Conservation (phyloP, 2,888 invertebrate genomes). For the Fragum sueziense region DNA sequence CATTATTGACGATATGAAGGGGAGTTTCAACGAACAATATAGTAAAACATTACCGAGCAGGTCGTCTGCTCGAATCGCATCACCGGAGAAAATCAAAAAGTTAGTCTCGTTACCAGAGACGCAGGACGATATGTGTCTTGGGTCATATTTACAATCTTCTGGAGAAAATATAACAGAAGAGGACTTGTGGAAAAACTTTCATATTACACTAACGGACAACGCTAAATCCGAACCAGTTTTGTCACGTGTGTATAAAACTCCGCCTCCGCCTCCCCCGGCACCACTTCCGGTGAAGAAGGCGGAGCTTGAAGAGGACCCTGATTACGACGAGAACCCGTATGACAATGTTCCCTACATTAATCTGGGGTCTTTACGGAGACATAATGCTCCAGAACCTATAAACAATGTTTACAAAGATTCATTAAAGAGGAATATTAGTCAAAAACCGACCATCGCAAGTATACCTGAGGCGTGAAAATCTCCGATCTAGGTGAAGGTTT, state of each 20-base stretch:
- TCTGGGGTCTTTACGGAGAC: conserved; percentile 53
- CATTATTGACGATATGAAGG: conserved; percentile 57
- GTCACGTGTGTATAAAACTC: neutral
- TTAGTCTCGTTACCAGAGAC: conserved; percentile 24
- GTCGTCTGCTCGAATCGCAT: conserved; percentile 17
- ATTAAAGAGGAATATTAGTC: conserved; percentile 42
- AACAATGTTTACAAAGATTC: conserved; percentile 45
- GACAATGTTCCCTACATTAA: conserved; percentile 61
- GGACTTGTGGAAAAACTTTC: conserved; percentile 65
- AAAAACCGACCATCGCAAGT: conserved; percentile 48
- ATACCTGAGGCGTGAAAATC: conserved; percentile 44
- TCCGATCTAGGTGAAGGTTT: neutral
- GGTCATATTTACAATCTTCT: conserved; percentile 44
- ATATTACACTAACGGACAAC: conserved; percentile 55
- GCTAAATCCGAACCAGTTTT: neutral
- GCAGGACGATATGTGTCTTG: conserved; percentile 55
- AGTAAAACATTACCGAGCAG: conserved; percentile 58
- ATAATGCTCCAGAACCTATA: conserved; percentile 43
- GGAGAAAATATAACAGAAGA: conserved; percentile 66
- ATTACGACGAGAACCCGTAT: conserved; percentile 62
- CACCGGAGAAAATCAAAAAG: conserved; percentile 51
- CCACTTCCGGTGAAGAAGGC: conserved; percentile 17
- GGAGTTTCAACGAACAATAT: conserved; percentile 63
- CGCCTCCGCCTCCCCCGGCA: conserved; percentile 20
- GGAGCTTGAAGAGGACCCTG: conserved; percentile 49